Conservation (phyloP, 1,140 invertebrate species). For the Carposina sasakii region DNA sequence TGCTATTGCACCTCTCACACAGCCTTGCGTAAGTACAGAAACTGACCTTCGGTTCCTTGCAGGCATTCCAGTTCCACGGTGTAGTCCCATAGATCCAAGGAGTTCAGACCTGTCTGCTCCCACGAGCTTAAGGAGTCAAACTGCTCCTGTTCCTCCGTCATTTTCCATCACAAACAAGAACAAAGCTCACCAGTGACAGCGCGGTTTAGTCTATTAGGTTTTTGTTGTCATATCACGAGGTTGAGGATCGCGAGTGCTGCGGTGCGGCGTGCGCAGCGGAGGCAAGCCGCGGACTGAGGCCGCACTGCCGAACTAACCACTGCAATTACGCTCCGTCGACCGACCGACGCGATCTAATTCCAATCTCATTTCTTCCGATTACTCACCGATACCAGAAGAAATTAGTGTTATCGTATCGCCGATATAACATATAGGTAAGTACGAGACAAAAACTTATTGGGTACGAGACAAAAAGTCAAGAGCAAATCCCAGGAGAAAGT, state of each 20-base stretch:
- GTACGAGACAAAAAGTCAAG: no score
- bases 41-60: slow-evolving; percentile 79
- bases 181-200: slow-evolving; percentile 39
- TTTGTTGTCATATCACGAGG: slow-evolving; percentile 34
- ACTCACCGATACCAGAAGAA: slow-evolving; percentile 42
- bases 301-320: slow-evolving; percentile 19
- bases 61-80: slow-evolving; percentile 85
- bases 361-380: slow-evolving; percentile 60
- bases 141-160: slow-evolving; percentile 60
- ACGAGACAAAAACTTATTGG: slow-evolving; percentile 39
- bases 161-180: slow-evolving; percentile 33
- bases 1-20: slow-evolving; percentile 37
- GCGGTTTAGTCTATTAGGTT: slow-evolving; percentile 30
- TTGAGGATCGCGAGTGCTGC: slow-evolving; percentile 34
- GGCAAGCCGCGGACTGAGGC: slow-evolving; percentile 16
- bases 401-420: slow-evolving; percentile 42
- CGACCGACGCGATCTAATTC: slow-evolving; percentile 41
- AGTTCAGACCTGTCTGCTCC: slow-evolving; percentile 76
- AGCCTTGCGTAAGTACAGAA: slow-evolving; percentile 43
- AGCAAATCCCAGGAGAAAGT: slow-evolving; percentile 55
- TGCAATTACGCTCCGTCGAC: slow-evolving; percentile 47
- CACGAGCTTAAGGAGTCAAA: slow-evolving; percentile 65
- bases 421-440: slow-evolving; percentile 26
- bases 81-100: slow-evolving; percentile 87
- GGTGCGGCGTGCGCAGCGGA: slow-evolving; percentile 22